Evolutionary conservation across 1,140 invertebrate species (phyloP), one percentile per base, ranked within the genome.

Genomic region (Ridgeia piscesae): DNA sequence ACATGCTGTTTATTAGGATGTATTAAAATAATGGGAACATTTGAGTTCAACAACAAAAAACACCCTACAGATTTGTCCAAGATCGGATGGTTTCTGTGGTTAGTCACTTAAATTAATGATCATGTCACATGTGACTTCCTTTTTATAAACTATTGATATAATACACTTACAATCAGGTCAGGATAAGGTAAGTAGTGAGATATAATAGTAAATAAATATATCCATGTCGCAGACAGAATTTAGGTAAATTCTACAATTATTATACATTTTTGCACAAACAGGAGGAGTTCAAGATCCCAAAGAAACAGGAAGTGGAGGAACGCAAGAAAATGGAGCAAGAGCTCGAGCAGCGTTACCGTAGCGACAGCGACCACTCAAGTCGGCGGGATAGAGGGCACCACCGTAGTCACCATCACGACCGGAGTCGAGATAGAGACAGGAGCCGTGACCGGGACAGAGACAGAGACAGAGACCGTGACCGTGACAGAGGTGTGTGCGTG

Each of bases 241-340:
- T n/a, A n/a, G 42, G 42, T 42, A 33, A 27, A 90, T 14, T 17
- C 6, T 90, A 34, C 14, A 1, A 34, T n/a, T 42, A 17, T 33
- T 14, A 90, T 90, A 33, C 50, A 34, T 92, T 48, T 35, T 93
- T 94, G 6, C 58, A n/a, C 48, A 50, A 4, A 8, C 93, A 96
- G 96, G 98, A 98, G 96, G 97, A 98, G 34, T 99, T 99, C 95
- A 97, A 98, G 95, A 99, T 99, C 94, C 99, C 99, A 17, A 99
- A 99, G 95, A 77, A 98, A 99, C 94, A 98, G 99, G 97, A 98
- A 91, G 97, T 98, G 90, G 95, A 96, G 93, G 95, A 96, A 93
- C 94, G 95, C 89, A 96, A 96, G 91, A 94, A 95, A 91, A 95
- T 94, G 93, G 95, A 96, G 93, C 93, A 94, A 93, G 95, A 96